Evolutionary conservation across 2,113 vertebrate genomes (phyloP).

Genomic region (Siniperca chuatsi): DNA sequence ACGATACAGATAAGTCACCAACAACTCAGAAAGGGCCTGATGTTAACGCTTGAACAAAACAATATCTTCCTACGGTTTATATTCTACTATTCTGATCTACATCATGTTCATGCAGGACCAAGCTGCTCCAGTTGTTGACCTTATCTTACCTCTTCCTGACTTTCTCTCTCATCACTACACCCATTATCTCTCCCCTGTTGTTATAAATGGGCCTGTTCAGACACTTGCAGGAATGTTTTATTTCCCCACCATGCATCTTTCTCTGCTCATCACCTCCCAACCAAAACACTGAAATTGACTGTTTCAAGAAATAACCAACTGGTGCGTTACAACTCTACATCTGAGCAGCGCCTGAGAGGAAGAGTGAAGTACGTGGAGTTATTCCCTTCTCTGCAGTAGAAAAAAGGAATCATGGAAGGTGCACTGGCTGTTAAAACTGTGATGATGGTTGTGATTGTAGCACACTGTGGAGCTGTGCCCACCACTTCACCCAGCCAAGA

Average conservation of each 20-base stretch:
- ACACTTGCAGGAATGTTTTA: constrained; percentile 58
- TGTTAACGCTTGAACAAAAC: not conserved
- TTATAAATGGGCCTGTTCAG: constrained; percentile 43
- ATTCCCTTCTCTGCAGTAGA: not conserved
- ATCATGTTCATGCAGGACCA: constrained; percentile 30
- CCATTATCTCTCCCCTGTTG: not conserved
- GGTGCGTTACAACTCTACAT: not conserved
- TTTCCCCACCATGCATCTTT: constrained; percentile 27
- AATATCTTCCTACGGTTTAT: not conserved
- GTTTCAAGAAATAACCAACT: not conserved
- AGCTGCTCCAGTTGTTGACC: not conserved
- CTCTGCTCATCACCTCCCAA: not conserved
- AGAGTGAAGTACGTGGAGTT: not conserved
- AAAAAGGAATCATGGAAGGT: constrained; percentile 43
- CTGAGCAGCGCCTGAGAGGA: not conserved
- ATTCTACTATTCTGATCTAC: not conserved
- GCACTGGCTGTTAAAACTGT: not conserved
- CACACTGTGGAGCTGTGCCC: constrained; percentile 42
- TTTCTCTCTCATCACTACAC: not conserved
- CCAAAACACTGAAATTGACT: constrained; percentile 25
- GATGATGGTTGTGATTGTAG: constrained; percentile 2
- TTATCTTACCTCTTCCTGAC: not conserved
- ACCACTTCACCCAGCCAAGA: constrained; percentile 31
- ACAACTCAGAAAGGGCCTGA: not conserved
- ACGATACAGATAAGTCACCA: not conserved